Evolutionary conservation across 2,113 vertebrate species (phyloP).

Genomic region (Tenebrosternarchus preto): DNA sequence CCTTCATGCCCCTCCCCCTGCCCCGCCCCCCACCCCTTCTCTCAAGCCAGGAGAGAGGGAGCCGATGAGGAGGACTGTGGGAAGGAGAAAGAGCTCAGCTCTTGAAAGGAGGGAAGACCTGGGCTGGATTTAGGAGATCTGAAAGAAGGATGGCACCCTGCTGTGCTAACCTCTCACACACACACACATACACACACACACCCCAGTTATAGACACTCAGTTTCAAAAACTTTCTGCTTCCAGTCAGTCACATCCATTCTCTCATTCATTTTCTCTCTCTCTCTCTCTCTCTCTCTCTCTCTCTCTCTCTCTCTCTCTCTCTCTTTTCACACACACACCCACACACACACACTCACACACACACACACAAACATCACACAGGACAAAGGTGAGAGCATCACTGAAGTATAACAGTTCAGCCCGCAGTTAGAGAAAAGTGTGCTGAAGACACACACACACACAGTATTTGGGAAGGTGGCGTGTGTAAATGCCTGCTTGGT

Average conservation of each 20-base stretch:
- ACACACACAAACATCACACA: no score
- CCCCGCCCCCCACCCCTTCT: slow-evolving; percentile 8
- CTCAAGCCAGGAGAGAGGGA: slow-evolving; percentile 24
- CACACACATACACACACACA: background rate
- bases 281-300: background rate
- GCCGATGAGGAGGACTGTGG: slow-evolving; percentile 8
- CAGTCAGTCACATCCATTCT: background rate
- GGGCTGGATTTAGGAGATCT: slow-evolving; percentile 52
- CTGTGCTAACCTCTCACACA: slow-evolving; percentile 37
- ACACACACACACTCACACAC: no score
- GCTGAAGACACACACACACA: background rate
- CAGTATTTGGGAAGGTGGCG: background rate
- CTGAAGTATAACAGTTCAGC: background rate
- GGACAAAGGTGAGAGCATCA: background rate
- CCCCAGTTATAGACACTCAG: background rate
- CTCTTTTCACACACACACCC: no score
- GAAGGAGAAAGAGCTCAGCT: slow-evolving; percentile 39
- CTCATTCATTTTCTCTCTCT: background rate
- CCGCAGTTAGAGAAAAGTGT: background rate
- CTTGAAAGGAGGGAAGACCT: slow-evolving; percentile 49
- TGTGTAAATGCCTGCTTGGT: background rate
- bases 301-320: background rate
- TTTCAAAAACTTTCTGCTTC: background rate
- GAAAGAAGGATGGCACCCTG: slow-evolving; percentile 34
- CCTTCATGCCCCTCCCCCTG: no score